Evolutionary conservation across 2,113 vertebrate species (phyloP), one percentile per base, ranked within the genome.

Genomic region (Ammospiza nelsoni): DNA sequence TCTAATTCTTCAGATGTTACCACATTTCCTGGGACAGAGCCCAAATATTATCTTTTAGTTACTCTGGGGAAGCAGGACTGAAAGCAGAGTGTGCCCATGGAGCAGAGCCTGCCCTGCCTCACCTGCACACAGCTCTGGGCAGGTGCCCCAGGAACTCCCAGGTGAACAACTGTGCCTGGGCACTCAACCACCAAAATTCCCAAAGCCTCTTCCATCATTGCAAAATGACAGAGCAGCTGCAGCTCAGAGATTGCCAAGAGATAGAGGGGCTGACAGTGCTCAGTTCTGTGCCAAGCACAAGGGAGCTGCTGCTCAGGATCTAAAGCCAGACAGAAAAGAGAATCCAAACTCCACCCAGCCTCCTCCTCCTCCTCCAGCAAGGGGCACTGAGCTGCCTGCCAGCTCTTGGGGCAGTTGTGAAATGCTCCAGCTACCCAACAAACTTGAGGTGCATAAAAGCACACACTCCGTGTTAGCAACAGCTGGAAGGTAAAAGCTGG

Each of bases 361-460:
- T 72, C 77, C 71, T 94, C 74, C 80, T 95, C 75, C 80, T 94
- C 75, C 81, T 95, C 63, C 89, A 55, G 62, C 29, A 11, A 13
- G 0, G 20, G 8, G 29, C 75, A 9, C 80, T 48, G 49, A 35
- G 79, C 68, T 35, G 55, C 25, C 73, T 44, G 14, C 39, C 68
- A 71, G 57, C 83, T n/a, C 49, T 9, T 25, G 55, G 66, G 54
- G n/a, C 55, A 41, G 18, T 0, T 61, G 81, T 25, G 72, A 71
- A 88, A 68, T 16, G 44, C 24, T 78, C 24, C 3, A 59, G 31
- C 57, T 15, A 20, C 2, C 0, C 35, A 87, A 43, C 4, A 28
- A 67, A 55, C 12, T 5, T 9, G 2, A 75, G 55, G 51, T 9
- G 78, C 27, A 25, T 1, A 25, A 39, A 41, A 2, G 13, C 31